These are phyloP conservation scores for Bugulina stolonifera DNA, from an alignment of 2,888 invertebrate species.

Conservation along the genomic window DNA sequence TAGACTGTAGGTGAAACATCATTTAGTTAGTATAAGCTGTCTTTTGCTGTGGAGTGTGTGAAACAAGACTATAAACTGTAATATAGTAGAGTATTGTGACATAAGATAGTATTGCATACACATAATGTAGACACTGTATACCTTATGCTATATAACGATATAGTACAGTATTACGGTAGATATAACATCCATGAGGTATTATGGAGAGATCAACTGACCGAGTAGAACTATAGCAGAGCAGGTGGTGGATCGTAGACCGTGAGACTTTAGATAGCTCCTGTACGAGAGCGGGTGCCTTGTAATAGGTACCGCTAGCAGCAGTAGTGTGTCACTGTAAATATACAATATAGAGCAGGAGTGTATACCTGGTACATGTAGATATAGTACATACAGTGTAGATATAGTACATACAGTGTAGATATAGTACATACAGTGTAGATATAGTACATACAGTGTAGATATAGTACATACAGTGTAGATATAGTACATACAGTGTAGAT, in stretches of 20 bases:
- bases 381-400: background rate
- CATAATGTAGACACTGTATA: too few species aligned
- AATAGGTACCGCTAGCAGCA: background rate
- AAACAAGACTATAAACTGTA: too few species aligned
- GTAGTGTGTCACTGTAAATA: background rate
- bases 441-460: background rate
- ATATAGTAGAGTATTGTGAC: too few species aligned
- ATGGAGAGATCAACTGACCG: background rate
- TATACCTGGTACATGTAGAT: background rate
- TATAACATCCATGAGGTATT: too few species aligned
- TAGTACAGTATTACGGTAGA: too few species aligned
- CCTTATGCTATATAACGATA: too few species aligned
- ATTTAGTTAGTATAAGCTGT: too few species aligned
- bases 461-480: background rate
- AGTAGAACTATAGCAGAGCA: background rate
- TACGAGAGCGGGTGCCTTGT: background rate
- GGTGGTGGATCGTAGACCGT: background rate
- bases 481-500: background rate
- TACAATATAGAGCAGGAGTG: background rate
- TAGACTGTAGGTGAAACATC: background rate
- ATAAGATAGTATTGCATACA: too few species aligned
- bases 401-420: background rate
- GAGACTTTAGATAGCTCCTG: constrained; percentile 2
- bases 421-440: background rate
- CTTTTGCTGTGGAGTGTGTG: too few species aligned